Base-by-base conservation (phyloP, 2,797 vertebrate genomes). In the Linurgus olivaceus region DNA sequence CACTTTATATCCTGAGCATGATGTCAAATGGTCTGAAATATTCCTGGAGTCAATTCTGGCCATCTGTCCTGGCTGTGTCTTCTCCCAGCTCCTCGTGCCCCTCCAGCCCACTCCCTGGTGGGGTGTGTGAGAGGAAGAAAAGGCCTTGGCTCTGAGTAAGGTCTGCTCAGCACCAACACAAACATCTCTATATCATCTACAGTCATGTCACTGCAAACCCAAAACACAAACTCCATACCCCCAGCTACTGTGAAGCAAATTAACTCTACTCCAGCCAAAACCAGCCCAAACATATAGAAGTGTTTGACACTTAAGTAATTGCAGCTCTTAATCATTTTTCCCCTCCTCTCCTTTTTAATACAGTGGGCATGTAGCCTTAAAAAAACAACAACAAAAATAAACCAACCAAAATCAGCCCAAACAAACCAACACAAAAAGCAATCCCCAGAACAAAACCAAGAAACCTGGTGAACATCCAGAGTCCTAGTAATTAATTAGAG, bases 401-500 rank as follows among this genome's bases (percentile, higher is more conserved):
- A 12, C 12, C 10, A 50, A 19, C 3, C 7, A n/a, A 33, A 47
- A 55, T 2, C 6, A 47, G 11, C 6, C 9, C 6, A 16, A 54
- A 54, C 3, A 40, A 68, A 55, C 24, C 9, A n/a, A 24, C 17
- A 45, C 6, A 66, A 44, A 67, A 70, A 25, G 0, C 7, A 63
- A 45, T 3, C 6, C 4, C 6, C 7, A 25, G 23, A 68, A 13
- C 1, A 45, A 67, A 76, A 24, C 0, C 1, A 58, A 59, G 23
- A 42, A 44, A 47, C 11, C 40, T 81, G 44, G 5, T 90, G n/a
- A 59, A 37, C 21, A 82, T 96, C 40, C 72, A 85, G 48, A 90
- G 80, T 86, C 58, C 33, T 57, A 75, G 37, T 59, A 14, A 93
- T 88, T 96, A 96, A 95, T 96, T 93, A 94, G 5, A 88, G 38